Evolutionary conservation across 2,888 invertebrate genomes (phyloP).

Genomic region (Gymnocheta viridis): DNA sequence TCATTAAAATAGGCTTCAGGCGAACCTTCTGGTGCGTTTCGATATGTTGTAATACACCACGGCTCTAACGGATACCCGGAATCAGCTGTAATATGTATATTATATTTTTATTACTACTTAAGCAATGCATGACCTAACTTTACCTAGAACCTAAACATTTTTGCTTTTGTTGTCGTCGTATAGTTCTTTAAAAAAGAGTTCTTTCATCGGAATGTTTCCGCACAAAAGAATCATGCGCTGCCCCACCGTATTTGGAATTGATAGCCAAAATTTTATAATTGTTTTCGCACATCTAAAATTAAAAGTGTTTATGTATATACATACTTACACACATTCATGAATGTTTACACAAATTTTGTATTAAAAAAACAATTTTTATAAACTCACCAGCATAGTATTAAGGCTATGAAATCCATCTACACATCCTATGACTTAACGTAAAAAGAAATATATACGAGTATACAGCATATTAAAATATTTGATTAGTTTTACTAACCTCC

Average conservation of each 20-base stretch:
- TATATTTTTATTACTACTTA: not conserved
- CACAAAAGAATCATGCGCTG: constrained; percentile 32
- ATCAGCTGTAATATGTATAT: not conserved
- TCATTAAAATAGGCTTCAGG: constrained; percentile 41
- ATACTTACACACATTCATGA: not conserved
- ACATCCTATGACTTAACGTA: too few species aligned
- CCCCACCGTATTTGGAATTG: constrained; percentile 29
- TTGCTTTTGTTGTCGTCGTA: not conserved
- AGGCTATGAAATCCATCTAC: constrained; percentile 25
- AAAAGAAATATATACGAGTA: not conserved
- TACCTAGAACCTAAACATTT: constrained; percentile 32
- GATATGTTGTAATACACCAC: constrained; percentile 50
- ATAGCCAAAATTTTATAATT: constrained; percentile 11
- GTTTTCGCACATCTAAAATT: constrained; percentile 8
- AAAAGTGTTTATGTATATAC: not conserved
- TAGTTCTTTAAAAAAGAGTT: not conserved
- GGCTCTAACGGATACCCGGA: constrained; percentile 31
- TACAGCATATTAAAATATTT: not conserved
- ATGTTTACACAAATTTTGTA: too few species aligned
- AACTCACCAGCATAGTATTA: constrained; percentile 25
- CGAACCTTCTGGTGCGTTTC: constrained; percentile 38
- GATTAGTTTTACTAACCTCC: constrained; percentile 4
- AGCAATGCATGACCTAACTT: not conserved
- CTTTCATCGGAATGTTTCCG: constrained; percentile 38
- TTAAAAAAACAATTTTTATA: not conserved